Evolutionary conservation across 2,888 invertebrate genomes (phyloP).

Genomic region (Eupeodes luniger): DNA sequence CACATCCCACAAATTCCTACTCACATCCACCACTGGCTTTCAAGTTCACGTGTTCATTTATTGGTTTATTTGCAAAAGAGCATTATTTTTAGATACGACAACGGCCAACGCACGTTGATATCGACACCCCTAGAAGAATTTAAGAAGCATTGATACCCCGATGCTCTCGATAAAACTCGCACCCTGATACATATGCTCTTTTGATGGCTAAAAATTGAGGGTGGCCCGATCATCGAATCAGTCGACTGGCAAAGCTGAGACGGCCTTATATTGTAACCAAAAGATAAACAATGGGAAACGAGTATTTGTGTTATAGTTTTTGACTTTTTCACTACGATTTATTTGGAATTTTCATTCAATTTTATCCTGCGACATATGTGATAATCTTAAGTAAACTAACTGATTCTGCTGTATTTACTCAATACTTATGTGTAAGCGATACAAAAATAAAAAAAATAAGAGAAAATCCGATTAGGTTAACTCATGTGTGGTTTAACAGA

Average conservation of each 20-base stretch:
- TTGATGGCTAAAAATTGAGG: constrained; percentile 61
- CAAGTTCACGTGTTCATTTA: constrained; percentile 52
- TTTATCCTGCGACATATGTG: constrained; percentile 53
- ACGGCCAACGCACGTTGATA: background rate
- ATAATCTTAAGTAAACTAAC: constrained; percentile 36
- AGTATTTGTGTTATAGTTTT: constrained; percentile 26
- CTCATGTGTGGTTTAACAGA: constrained; percentile 31
- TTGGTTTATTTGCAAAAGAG: constrained; percentile 56
- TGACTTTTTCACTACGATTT: constrained; percentile 40
- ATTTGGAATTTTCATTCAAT: constrained; percentile 41
- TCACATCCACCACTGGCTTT: constrained; percentile 51
- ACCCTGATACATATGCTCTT: constrained; percentile 50
- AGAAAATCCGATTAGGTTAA: constrained; percentile 58
- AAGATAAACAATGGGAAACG: constrained; percentile 43
- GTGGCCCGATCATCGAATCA: constrained; percentile 20
- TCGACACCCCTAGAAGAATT: background rate
- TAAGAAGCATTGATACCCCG: constrained; percentile 28
- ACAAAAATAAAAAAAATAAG: constrained; percentile 30
- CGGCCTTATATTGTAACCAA: constrained; percentile 5
- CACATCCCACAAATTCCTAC: constrained; percentile 37
- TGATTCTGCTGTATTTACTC: constrained; percentile 23
- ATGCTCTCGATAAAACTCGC: constrained; percentile 36
- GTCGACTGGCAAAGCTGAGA: background rate
- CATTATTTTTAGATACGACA: constrained; percentile 6
- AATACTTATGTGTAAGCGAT: constrained; percentile 30